A percentile compares a stretch with the other conserved stretches of the same genome.
Conservation (phyloP, 2,888 invertebrate species). For the Horisme vitalbata region DNA sequence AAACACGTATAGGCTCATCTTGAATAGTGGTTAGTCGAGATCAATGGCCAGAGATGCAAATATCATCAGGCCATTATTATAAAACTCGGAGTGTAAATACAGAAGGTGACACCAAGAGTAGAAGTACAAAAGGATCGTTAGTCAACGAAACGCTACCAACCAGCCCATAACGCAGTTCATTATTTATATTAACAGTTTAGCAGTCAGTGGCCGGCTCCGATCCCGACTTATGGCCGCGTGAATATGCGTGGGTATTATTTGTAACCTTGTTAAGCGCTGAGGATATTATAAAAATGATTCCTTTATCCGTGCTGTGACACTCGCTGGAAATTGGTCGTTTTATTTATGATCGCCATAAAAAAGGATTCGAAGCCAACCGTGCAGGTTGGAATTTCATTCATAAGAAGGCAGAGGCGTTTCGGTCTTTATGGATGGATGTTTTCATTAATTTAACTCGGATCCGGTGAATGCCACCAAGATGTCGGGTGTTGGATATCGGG, state of each 20-base stretch:
- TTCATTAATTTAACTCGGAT: constrained; percentile 80
- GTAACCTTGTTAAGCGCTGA: constrained; percentile 81
- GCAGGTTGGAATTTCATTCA: constrained; percentile 83
- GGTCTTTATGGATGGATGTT: constrained; percentile 81
- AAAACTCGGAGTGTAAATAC: constrained; percentile 28
- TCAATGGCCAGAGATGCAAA: constrained; percentile 38
- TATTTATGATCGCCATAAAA: constrained; percentile 81
- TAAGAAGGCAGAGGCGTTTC: constrained; percentile 82
- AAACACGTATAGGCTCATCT: background rate
- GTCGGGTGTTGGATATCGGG: constrained; percentile 73
- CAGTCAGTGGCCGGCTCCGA: constrained; percentile 75
- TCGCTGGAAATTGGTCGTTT: constrained; percentile 80
- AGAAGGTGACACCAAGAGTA: constrained; percentile 45
- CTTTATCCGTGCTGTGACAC: constrained; percentile 81
- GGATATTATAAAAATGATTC: constrained; percentile 83
- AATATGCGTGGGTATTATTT: constrained; percentile 82
- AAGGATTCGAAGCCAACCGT: constrained; percentile 72
- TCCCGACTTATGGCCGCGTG: constrained; percentile 78
- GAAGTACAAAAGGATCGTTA: constrained; percentile 73
- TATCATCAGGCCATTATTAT: constrained; percentile 30
- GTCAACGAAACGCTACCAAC: constrained; percentile 73
- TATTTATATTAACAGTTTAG: constrained; percentile 83
- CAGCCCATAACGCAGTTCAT: constrained; percentile 79
- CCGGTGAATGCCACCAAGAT: constrained; percentile 68
- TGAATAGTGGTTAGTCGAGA: constrained; percentile 15